A percentile compares a stretch with the other conserved stretches of the same genome.
These are phyloP conservation scores for Indicator indicator DNA, from an alignment of 2,113 vertebrate genomes.

Conservation along the genomic window DNA sequence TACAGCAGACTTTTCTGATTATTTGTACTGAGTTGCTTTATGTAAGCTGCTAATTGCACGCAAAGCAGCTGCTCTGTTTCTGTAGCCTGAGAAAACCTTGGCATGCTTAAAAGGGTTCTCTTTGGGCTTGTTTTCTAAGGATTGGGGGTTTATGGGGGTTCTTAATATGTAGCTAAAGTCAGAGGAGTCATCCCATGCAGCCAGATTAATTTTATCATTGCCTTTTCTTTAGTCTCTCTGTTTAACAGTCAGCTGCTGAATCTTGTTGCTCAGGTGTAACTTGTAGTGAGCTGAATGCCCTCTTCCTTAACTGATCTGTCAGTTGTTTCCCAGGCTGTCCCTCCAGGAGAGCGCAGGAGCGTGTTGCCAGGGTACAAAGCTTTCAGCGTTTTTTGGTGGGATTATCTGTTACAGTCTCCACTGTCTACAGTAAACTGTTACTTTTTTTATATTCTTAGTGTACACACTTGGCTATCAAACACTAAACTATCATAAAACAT, in stretches of 20 bases:
- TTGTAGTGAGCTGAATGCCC: background rate
- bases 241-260: background rate
- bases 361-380: background rate
- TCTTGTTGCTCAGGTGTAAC: background rate
- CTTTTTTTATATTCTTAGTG: background rate
- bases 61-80: background rate
- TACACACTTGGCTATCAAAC: background rate
- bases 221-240: background rate
- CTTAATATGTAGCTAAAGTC: background rate
- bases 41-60: conserved; percentile 12
- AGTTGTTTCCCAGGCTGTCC: background rate
- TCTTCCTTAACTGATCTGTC: background rate
- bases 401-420: background rate
- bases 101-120: background rate
- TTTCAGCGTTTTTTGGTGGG: background rate
- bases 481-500: background rate
- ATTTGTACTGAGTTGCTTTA: background rate
- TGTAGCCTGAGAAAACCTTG: background rate
- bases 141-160: background rate
- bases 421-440: background rate
- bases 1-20: background rate
- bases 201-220: background rate
- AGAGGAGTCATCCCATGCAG: background rate
- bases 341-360: background rate
- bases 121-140: background rate